Evolutionary conservation across 2,113 vertebrate genomes (phyloP).

Genomic region (Raja brachyura): DNA sequence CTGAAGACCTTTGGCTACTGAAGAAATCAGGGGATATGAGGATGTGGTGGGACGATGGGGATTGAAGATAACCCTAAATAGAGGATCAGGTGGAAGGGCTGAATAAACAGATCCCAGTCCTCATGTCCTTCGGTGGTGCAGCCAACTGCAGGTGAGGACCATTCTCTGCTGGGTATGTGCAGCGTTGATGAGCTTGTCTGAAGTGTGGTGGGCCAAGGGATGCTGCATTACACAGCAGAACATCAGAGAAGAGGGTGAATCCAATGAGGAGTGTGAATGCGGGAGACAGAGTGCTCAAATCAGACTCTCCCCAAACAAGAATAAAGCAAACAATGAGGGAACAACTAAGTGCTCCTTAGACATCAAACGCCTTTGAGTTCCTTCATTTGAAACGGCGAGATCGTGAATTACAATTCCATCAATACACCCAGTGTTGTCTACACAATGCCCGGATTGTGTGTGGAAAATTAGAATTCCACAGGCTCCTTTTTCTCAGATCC

Average conservation of each 20-base stretch:
- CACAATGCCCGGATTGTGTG: constrained; percentile 2
- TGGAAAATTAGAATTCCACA: neutral
- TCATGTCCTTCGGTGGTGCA: neutral
- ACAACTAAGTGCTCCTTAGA: neutral
- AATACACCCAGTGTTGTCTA: neutral
- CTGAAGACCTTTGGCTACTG: no score
- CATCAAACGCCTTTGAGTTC: neutral
- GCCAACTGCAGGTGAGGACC: neutral
- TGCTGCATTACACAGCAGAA: neutral
- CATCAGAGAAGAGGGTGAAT: neutral
- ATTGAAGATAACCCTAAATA: no score
- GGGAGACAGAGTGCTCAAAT: neutral
- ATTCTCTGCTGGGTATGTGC: neutral
- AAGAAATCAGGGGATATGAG: no score
- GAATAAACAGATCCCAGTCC: no score
- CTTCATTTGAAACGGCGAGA: neutral
- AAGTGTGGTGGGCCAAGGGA: no score
- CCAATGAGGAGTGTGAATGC: neutral
- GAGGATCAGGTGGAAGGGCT: no score
- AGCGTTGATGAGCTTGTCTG: no score
- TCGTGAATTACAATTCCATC: neutral
- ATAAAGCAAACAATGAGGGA: neutral
- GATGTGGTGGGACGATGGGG: no score
- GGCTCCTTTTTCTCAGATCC: neutral
- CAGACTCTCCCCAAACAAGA: neutral